A percentile compares a stretch with the other conserved stretches of the same genome.
These are phyloP conservation scores for Nipponia nippon DNA, from an alignment of 2,113 vertebrate species.

Conservation along the genomic window DNA sequence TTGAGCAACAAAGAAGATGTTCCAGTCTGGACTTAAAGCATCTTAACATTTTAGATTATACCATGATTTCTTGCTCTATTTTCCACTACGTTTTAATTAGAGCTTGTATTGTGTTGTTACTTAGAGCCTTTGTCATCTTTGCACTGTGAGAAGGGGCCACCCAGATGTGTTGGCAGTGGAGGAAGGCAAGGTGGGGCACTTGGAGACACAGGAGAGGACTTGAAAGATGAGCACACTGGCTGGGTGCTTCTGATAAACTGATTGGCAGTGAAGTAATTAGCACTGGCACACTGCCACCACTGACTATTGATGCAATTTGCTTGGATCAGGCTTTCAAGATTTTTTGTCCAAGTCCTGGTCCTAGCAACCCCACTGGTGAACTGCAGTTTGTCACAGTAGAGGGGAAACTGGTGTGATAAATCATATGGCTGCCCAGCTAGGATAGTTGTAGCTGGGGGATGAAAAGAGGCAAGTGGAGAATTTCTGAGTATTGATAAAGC, in stretches of 20 bases:
- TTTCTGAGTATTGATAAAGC: not conserved
- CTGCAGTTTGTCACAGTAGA: not conserved
- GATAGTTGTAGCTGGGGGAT: not conserved
- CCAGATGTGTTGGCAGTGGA: not conserved
- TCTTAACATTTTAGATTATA: not conserved
- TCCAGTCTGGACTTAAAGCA: not conserved
- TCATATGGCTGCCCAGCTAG: not conserved
- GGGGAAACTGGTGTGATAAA: not conserved
- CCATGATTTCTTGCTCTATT: not conserved
- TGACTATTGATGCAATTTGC: not conserved
- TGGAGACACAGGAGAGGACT: not conserved
- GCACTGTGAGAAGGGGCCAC: not conserved
- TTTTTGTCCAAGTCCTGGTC: not conserved
- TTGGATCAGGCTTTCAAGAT: not conserved
- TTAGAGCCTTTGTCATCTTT: not conserved
- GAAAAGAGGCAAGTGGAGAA: not conserved
- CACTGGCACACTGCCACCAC: not conserved
- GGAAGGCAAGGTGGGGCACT: not conserved
- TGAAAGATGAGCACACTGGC: not conserved
- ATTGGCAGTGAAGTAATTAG: not conserved
- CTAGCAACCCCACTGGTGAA: not conserved
- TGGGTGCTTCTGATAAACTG: constrained; percentile 3
- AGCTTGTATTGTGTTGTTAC: not conserved
- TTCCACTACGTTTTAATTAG: not conserved
- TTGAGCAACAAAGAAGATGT: not conserved